phyloP scores from a whole-genome alignment of 37 sponge, comb jelly and placozoan genomes.

The Eunapius fragilis region DNA sequence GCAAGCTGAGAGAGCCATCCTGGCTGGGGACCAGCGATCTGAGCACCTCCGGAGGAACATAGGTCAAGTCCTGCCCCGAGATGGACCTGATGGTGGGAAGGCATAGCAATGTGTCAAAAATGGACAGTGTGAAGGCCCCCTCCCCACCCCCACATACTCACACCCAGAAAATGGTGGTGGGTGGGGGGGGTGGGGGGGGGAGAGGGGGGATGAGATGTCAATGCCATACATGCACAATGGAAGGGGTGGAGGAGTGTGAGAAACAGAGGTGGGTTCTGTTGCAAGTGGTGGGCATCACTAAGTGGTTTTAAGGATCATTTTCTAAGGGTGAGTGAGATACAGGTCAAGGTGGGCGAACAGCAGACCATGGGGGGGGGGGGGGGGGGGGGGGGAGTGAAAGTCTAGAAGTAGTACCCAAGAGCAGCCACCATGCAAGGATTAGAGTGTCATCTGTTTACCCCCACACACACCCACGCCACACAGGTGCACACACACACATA shows the following conservation, averaged over 20 bases:
- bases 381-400: background rate
- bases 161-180: background rate
- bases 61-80: slow-evolving; percentile 16
- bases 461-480: background rate
- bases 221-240: background rate
- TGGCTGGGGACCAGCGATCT: slow-evolving; percentile 13
- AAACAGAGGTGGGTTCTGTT: no score
- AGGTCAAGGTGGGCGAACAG: background rate
- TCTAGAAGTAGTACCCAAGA: no score
- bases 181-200: background rate
- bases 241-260: background rate
- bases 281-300: no score
- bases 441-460: background rate
- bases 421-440: background rate
- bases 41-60: slow-evolving; percentile 55
- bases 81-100: background rate
- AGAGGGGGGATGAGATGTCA: background rate
- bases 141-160: background rate
- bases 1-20: background rate
- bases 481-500: background rate
- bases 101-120: background rate
- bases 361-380: background rate
- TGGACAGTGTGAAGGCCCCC: background rate
- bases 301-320: no score
- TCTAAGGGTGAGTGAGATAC: background rate